Base-by-base conservation (phyloP, 1,140 invertebrate genomes). In the Drosophila neocordata region DNA sequence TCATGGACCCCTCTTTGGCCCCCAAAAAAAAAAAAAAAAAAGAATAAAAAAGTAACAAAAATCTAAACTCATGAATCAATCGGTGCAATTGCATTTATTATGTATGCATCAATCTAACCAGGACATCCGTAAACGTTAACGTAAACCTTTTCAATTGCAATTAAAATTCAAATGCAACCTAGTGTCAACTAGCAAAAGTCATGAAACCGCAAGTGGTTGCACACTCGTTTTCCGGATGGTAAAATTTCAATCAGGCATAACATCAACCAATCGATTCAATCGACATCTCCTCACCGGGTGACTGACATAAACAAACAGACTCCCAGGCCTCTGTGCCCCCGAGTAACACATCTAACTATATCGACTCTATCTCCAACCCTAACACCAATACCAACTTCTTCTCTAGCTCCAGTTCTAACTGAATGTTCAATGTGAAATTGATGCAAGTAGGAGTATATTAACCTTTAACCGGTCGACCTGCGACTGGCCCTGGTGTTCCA, bases 381-480 rank as follows among this genome's bases (percentile, higher is more conserved):
- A 41, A 56, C 57, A 41, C 62, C 22, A 58, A 48, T 15, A 22
- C n/a, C 22, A 48, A 18, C 44, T 20, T 38, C 15, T 41, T 15
- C 48, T 57, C 57, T 12, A 38, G 12, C 27, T 52, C 13, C 12
- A 13, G 1, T 35, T 58, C 22, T 48, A 61, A 20, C 35, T 60
- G 34, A 59, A 38, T 59, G 37, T 48, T 48, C 41, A 48, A 48
- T 48, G 41, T 48, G 34, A 58, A 18, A 20, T 31, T 52, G 22
- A 55, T 65, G 51, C 52, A 18, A 41, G 48, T 60, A 24, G 31
- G 53, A 53, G 76, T 64, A 67, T 78, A 69, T 78, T 78, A 78
- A 78, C 76, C 76, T 78, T 76, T 78, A 76, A 78, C 76, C 76
- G 76, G 69, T 76, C 72, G 75, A 77, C 70, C 75, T 75, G 58